These are phyloP conservation scores for Tretioscincus oriximinensis DNA, from an alignment of 2,113 vertebrate species.

Conservation along the genomic window DNA sequence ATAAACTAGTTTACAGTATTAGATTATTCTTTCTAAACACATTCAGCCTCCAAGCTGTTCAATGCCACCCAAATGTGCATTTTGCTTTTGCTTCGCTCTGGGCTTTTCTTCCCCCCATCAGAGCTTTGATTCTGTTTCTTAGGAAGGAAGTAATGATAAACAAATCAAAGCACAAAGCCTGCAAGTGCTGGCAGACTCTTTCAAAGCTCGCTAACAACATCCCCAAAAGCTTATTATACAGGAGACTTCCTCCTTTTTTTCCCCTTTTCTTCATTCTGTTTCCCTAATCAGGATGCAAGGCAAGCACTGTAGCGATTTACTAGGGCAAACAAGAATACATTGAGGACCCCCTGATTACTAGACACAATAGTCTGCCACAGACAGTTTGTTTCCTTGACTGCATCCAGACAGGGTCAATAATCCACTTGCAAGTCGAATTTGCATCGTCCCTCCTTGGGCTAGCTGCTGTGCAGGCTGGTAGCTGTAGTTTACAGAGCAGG, in stretches of 20 bases:
- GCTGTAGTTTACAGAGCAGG: no score
- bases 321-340: conserved; percentile 36
- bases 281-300: conserved; percentile 50
- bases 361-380: conserved; percentile 46
- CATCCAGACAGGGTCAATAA: no score
- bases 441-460: no score
- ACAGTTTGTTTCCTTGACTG: conserved; percentile 23
- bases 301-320: conserved; percentile 36
- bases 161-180: conserved; percentile 52
- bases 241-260: background rate
- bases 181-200: conserved; percentile 44
- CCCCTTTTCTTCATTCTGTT: conserved; percentile 33
- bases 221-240: conserved; percentile 34
- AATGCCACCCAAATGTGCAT: conserved; percentile 42
- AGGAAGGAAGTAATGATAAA: conserved; percentile 68
- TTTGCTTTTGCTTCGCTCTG: conserved; percentile 34
- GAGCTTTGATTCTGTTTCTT: conserved; percentile 48
- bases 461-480: no score
- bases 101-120: conserved; percentile 17
- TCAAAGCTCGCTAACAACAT: conserved; percentile 50
- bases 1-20: conserved; percentile 11
- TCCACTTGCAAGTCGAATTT: no score
- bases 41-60: conserved; percentile 34
- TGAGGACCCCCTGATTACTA: conserved; percentile 20
- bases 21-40: background rate